Base-by-base conservation (phyloP, 2,888 invertebrate genomes). In the Ectemnius lituratus region DNA sequence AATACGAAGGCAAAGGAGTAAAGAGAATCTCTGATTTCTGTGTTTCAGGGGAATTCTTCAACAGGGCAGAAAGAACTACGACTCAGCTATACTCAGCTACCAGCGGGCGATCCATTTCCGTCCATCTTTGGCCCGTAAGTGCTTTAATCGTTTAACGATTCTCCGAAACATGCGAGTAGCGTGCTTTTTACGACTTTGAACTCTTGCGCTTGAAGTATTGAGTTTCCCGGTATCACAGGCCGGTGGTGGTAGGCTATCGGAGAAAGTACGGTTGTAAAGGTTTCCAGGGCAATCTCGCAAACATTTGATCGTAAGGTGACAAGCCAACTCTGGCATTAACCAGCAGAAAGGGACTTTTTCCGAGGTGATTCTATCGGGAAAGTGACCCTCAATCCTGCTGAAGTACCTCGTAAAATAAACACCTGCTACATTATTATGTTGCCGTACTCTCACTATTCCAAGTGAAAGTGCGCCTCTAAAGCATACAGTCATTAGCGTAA, bases 81-180 rank as follows among this genome's bases (percentile, higher is more conserved):
- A 96, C 85, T 97, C 97, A 90, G 97, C 98, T 77, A 95, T 98
- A 89, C 94, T 95, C 91, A 97, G 97, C 92, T 98, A 98, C 92
- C 95, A 96, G 91, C 94, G 95, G 88, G 98, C 98, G 83, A 97
- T 98, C 90, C 95, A 96, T 91, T 98, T 96, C 92, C 94, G 98
- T 91, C 98, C 98, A 81, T 96, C 97, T 87, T 94, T 98, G 92
- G 97, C 98, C 90, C 94, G 98, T 98, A 93, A 96, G 97, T 96
- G 66, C 73, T 74, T 73, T 63, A 69, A 73, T 76, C 76, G 64
- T 70, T 76, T 57, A 58, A n/a, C 37, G 23, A 23, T 23, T 4
- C n/a, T 45, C 1, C 59, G 20, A 28, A 59, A 20, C 27, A 8
- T 11, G 23, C 23, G 23, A 23, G 2, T 23, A 23, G 2, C 23